Conservation (phyloP, 2,797 vertebrate genomes). For the Aphelocoma californica region DNA sequence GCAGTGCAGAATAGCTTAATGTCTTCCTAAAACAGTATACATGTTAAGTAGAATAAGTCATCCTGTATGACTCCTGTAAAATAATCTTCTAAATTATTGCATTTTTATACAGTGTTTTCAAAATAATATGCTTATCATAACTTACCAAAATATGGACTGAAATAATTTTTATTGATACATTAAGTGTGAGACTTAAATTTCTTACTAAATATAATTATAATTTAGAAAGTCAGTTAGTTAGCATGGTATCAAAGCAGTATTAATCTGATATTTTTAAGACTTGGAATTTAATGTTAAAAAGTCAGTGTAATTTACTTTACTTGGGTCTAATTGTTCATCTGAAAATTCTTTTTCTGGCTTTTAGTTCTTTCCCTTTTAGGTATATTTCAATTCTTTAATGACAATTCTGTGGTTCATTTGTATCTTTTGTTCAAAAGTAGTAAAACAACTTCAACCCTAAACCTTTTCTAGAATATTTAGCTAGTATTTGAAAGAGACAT, state of each 20-base stretch:
- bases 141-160: background rate
- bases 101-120: background rate
- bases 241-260: background rate
- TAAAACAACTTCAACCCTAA: background rate
- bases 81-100: background rate
- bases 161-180: background rate
- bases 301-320: background rate
- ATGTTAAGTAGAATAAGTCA: background rate
- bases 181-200: background rate
- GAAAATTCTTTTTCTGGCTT: background rate
- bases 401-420: background rate
- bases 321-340: background rate
- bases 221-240: background rate
- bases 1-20: background rate
- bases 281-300: background rate
- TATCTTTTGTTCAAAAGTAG: background rate
- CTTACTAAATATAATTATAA: background rate
- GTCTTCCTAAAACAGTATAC: background rate
- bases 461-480: background rate
- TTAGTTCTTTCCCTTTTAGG: background rate
- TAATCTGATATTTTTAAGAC: background rate
- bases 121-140: background rate
- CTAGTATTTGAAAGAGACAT: background rate
- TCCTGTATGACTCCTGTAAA: background rate
- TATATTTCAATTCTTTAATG: background rate